Base-by-base conservation (phyloP, 2,113 vertebrate species). In the Notothenia rossii region DNA sequence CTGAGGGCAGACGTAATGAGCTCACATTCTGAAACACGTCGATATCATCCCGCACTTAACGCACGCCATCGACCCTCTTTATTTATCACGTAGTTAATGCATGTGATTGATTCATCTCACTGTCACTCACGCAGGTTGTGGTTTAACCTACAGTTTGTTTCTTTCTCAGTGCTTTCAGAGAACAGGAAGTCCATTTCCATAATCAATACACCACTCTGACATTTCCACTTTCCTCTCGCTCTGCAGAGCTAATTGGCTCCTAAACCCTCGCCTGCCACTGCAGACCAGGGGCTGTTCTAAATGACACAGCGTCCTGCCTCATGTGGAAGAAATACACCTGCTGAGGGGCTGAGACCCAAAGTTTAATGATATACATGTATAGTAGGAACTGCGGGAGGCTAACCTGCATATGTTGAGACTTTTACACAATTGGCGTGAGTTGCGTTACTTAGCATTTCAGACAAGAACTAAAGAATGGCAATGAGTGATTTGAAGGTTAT, bases 201-300 rank as follows among this genome's bases (percentile, higher is more conserved):
- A 67, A 92, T 91, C 88, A 5, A 91, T 89, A 69, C 22, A 10
- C n/a, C 71, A 36, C 81, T 54, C 81, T 84, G 88, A 85, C 89
- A 91, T 89, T 90, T 90, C 55, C 22, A 40, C 70, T 29, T 43
- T 10, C 72, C 74, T 81, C 60, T 66, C 46, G 66, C 50, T 12
- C 65, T 7, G 62, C 33, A 7, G 11, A 53, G 83, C 70, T 90
- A 86, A 92, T 87, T 90, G 85, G 83, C 49, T 67, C 2, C 60
- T 79, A 72, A 86, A 78, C 46, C 55, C 75, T 46, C 20, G 74
- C 85, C 69, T 75, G 70, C 60, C 84, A 72, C 51, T 49, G 7
- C n/a, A 29, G 49, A 85, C 83, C 40, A 67, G 64, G 3, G 43
- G 40, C 29, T 10, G 65, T 79, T 36, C 36, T 25, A 36, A 36